Base-by-base conservation (phyloP, 2,888 invertebrate genomes). In the Incurvaria masculella region DNA sequence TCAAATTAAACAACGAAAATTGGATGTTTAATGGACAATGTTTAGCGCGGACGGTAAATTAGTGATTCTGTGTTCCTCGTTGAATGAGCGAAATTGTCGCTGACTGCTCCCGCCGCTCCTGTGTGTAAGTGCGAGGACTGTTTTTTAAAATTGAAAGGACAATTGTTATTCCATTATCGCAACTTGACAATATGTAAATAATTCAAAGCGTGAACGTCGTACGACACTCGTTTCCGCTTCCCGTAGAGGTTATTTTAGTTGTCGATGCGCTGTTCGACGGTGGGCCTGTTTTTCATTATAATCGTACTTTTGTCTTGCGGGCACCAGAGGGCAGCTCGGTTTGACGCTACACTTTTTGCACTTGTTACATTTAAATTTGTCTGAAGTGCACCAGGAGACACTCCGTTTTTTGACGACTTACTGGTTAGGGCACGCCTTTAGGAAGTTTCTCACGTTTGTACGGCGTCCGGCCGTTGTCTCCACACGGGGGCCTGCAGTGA, bases 161-260 rank as follows among this genome's bases (percentile, higher is more conserved):
- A 55, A 66, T 65, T 62, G 68, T 71, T 70, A 66, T 69, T 72
- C 72, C 69, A 71, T 73, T 74, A 69, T 69, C 65, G 72, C 72
- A 65, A 67, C 63, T 64, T 68, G 68, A 72, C 72, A 61, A 68
- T 65, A 65, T 73, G 74, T 76, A 74, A 62, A 72, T 73, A 74
- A 62, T 61, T 58, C 62, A 64, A 62, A 48, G 69, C 66, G 64
- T 64, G 68, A 60, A 62, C 59, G 61, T 63, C 59, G 63, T 33
- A 33, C 33, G 23, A 10, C 23, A 33, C 33, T 33, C 33, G 33
- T 33, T 33, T 33, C 33, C 33, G 33, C 33, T 33, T 33, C 33
- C 33, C 33, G 33, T 33, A 33, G 33, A 33, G 6, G 33, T 33
- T 33, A 33, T n/a, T 33, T 33, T 33, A 33, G 33, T 33, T 14